phyloP scores from a whole-genome alignment of 2,888 invertebrate species.

The Mantis religiosa region DNA sequence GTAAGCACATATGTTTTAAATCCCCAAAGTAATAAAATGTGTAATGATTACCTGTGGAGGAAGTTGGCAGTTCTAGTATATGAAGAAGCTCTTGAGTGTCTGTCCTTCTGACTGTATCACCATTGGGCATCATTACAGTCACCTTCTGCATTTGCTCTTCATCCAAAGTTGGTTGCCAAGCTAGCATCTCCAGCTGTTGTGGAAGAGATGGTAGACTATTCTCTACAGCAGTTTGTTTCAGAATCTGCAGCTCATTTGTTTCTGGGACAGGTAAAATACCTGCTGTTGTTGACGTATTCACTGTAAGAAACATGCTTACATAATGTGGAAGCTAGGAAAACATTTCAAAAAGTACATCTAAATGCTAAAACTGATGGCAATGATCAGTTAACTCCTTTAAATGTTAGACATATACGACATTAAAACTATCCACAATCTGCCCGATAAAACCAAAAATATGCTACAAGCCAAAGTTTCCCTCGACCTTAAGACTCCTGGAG shows the following conservation, averaged over 20 bases:
- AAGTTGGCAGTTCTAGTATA: slow-evolving; percentile 12
- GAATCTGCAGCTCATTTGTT: too few species aligned
- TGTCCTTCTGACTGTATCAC: slow-evolving; percentile 30
- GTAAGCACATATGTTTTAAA: too few species aligned
- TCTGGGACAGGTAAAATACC: too few species aligned
- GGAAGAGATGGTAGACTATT: slow-evolving; percentile 38
- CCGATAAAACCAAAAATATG: too few species aligned
- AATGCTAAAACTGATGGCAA: too few species aligned
- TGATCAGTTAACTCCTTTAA: too few species aligned
- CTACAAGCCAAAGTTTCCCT: too few species aligned
- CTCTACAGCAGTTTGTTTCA: slow-evolving; percentile 37
- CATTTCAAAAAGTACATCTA: too few species aligned
- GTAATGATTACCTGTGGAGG: slow-evolving; percentile 1
- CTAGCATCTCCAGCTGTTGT: slow-evolving; percentile 41
- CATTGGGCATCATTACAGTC: background rate
- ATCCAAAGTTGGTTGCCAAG: background rate
- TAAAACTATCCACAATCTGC: too few species aligned
- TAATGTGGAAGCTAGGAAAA: background rate
- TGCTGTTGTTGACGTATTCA: background rate
- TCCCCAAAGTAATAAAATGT: too few species aligned
- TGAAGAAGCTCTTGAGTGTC: slow-evolving; percentile 10
- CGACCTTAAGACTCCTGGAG: too few species aligned
- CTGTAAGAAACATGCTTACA: background rate
- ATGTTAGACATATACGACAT: too few species aligned
- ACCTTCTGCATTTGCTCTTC: background rate